A percentile compares a stretch with the other conserved stretches of the same genome.
These are phyloP conservation scores for Bombus waltoni DNA, from an alignment of 1,140 invertebrate genomes.

Conservation along the genomic window DNA sequence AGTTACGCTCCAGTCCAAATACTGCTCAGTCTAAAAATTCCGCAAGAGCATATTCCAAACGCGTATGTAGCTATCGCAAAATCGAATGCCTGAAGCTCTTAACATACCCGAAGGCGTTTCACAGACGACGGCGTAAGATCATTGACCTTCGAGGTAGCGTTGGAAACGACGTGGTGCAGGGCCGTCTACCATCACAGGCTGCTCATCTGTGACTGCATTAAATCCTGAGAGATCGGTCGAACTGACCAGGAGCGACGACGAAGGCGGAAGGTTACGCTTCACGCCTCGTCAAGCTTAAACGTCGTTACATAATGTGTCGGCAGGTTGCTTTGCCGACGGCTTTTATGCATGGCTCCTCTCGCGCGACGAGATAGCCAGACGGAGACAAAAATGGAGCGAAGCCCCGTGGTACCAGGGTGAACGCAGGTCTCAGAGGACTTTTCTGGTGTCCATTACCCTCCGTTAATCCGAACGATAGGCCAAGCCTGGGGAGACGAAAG, in stretches of 20 bases:
- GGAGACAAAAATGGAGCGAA: not conserved
- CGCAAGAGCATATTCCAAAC: not conserved
- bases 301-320: conserved; percentile 56
- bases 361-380: not conserved
- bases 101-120: not conserved
- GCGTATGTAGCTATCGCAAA: not conserved
- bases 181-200: conserved; percentile 9
- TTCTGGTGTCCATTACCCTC: conserved; percentile 22
- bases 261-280: conserved; percentile 58
- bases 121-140: not conserved
- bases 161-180: not conserved
- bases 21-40: not conserved
- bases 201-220: conserved; percentile 46
- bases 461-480: conserved; percentile 36
- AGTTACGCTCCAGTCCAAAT: no score
- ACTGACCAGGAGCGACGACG: conserved; percentile 26
- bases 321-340: conserved; percentile 36
- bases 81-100: not conserved
- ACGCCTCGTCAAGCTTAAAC: conserved; percentile 53
- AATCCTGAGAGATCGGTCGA: conserved; percentile 42
- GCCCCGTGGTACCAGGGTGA: no score
- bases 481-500: not conserved
- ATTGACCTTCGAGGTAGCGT: conserved; percentile 39
- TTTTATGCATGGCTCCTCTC: conserved; percentile 33
- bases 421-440: not conserved